Evolutionary conservation across 1,140 invertebrate genomes (phyloP).

Genomic region (Pseudomyrmex cubaensis): DNA sequence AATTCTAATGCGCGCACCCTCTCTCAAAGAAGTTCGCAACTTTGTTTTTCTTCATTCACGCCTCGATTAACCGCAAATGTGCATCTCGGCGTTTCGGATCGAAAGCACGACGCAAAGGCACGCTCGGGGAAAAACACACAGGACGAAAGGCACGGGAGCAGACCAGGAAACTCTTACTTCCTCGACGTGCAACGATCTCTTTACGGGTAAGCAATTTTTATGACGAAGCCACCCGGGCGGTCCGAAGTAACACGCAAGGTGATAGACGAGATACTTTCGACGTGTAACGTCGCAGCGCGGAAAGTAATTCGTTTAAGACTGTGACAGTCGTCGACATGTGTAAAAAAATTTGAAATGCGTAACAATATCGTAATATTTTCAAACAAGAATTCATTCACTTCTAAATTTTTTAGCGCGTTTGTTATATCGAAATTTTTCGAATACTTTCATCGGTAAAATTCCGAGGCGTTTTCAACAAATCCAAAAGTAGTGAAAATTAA

Average conservation of each 20-base stretch:
- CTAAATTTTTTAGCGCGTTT: too few species aligned
- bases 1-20: neutral
- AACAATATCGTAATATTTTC: too few species aligned
- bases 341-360: too few species aligned
- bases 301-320: constrained; percentile 65
- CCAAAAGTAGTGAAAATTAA: too few species aligned
- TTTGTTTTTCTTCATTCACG: constrained; percentile 53
- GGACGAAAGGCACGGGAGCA: constrained; percentile 52
- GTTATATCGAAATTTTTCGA: too few species aligned
- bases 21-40: neutral
- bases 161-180: constrained; percentile 83
- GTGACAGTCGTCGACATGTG: constrained; percentile 30
- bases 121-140: constrained; percentile 20
- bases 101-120: constrained; percentile 40
- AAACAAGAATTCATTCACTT: too few species aligned
- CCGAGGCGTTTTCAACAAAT: neutral
- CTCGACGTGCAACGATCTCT: constrained; percentile 82
- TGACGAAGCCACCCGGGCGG: constrained; percentile 81
- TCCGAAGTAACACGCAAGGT: constrained; percentile 83
- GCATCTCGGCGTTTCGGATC: constrained; percentile 33
- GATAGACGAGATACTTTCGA: constrained; percentile 69
- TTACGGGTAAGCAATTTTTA: constrained; percentile 85
- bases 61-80: constrained; percentile 66
- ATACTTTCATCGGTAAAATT: neutral
- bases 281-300: constrained; percentile 35